Conservation (phyloP, 2,113 vertebrate genomes). For the Aspidoscelis tigris region DNA sequence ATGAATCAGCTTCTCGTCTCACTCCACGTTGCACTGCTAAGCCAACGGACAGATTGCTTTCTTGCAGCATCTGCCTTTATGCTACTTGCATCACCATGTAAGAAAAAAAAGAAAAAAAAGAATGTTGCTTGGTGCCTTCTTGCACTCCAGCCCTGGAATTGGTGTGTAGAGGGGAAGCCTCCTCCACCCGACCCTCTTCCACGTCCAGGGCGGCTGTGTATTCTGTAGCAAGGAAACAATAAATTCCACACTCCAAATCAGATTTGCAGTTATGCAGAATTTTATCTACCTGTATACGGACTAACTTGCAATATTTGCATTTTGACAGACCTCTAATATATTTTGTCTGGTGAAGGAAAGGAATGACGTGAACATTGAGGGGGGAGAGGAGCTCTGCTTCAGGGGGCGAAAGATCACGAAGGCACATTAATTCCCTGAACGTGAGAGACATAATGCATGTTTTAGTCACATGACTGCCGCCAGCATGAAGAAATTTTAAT, state of each 20-base stretch:
- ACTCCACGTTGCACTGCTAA: neutral
- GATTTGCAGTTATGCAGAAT: slow-evolving; percentile 16
- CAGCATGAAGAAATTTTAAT: slow-evolving; percentile 1
- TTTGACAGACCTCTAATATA: slow-evolving; percentile 15
- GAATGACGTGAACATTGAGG: neutral
- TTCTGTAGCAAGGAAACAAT: slow-evolving; percentile 19
- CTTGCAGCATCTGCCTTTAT: neutral
- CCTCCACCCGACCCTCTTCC: neutral
- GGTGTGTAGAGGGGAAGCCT: neutral
- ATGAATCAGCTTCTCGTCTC: neutral
- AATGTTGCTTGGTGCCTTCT: slow-evolving; percentile 41
- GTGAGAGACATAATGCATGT: neutral
- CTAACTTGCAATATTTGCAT: slow-evolving; percentile 13
- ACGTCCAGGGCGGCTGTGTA: neutral
- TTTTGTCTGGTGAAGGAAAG: neutral
- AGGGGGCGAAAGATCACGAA: neutral
- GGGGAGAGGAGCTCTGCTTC: neutral
- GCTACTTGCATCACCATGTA: neutral
- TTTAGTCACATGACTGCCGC: slow-evolving; percentile 7
- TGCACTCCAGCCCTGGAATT: slow-evolving; percentile 1
- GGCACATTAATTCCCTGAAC: neutral
- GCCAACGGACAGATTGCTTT: neutral
- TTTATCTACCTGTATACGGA: slow-evolving; percentile 2
- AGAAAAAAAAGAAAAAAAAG: neutral
- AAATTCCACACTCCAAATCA: neutral